Percentiles rank a stretch among this genome's conserved stretches.
Evolutionary conservation across 1,140 invertebrate species (phyloP).

Genomic region (Megalopta genalis): DNA sequence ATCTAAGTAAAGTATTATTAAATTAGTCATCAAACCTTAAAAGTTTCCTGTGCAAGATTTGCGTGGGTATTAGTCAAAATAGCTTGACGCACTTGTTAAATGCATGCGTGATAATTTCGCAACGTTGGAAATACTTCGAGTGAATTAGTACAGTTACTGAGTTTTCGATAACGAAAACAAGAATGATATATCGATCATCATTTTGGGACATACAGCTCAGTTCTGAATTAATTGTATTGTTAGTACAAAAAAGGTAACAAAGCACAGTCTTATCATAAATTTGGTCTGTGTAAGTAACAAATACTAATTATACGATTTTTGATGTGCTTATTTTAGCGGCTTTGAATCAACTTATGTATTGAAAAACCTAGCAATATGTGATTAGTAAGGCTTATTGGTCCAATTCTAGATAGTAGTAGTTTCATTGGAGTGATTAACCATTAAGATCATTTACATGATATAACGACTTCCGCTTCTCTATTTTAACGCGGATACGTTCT

Average conservation of each 20-base stretch:
- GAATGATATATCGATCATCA: neutral
- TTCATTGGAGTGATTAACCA: conserved; percentile 43
- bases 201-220: neutral
- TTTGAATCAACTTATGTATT: conserved; percentile 53
- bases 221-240: conserved; percentile 21
- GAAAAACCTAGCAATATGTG: conserved; percentile 45
- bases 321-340: conserved; percentile 67
- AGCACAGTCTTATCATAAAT: conserved; percentile 44
- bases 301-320: conserved; percentile 38
- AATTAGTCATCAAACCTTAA: neutral
- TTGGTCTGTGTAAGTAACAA: conserved; percentile 55
- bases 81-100: neutral
- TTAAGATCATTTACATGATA: conserved; percentile 6
- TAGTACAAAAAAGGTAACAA: conserved; percentile 40
- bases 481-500: neutral
- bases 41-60: conserved; percentile 3
- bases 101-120: neutral
- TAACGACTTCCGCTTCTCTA: conserved; percentile 3
- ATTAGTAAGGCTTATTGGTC: conserved; percentile 69
- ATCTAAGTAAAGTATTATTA: conserved; percentile 23
- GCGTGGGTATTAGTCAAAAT: neutral
- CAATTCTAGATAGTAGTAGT: conserved; percentile 50
- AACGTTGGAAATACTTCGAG: conserved; percentile 2
- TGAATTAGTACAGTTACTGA: conserved; percentile 7
- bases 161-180: neutral